Percentiles rank a stretch among this genome's conserved stretches.
Evolutionary conservation across 2,113 vertebrate species (phyloP).

Genomic region (Dasyornis broadbenti): DNA sequence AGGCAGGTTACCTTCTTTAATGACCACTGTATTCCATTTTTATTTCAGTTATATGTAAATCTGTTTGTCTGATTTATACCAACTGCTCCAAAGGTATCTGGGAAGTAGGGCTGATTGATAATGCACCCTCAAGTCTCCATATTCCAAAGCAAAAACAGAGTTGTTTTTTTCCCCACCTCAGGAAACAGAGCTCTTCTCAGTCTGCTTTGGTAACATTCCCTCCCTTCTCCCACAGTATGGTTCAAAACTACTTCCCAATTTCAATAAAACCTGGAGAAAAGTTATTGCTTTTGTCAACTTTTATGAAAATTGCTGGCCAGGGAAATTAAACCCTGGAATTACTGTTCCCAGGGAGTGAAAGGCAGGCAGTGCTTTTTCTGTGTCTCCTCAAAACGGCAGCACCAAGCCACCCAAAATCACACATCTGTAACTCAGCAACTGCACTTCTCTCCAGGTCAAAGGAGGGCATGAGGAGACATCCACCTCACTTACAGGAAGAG

Average conservation of each 20-base stretch:
- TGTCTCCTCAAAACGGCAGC: background rate
- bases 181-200: background rate
- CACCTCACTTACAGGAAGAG: background rate
- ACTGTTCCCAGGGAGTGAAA: background rate
- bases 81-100: background rate
- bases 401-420: background rate
- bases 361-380: background rate
- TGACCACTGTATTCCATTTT: background rate
- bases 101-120: background rate
- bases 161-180: background rate
- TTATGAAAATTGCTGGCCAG: background rate
- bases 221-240: background rate
- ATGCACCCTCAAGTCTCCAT: background rate
- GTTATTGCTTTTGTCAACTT: background rate
- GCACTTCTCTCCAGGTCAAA: background rate
- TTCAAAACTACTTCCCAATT: background rate
- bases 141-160: background rate
- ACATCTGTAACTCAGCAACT: background rate
- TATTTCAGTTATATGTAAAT: background rate
- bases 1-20: background rate
- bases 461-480: background rate
- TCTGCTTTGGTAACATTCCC: background rate
- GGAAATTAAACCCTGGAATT: background rate
- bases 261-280: background rate
- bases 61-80: background rate